phyloP scores from a whole-genome alignment of 64 coral and sea anemone genomes.

The Pocillopora verrucosa region DNA sequence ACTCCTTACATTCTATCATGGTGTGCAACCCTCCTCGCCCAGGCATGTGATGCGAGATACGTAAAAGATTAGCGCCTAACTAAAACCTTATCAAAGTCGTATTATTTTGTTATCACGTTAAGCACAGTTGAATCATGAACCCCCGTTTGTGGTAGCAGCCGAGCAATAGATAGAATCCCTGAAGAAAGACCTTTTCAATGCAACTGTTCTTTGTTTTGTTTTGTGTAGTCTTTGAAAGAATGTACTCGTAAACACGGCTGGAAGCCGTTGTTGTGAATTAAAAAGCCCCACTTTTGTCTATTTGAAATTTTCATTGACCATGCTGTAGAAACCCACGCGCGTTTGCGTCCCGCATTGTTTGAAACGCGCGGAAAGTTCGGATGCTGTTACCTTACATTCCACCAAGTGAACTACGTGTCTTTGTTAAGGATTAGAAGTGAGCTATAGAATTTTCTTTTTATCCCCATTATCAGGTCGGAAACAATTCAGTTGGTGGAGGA shows the following conservation, averaged over 20 bases:
- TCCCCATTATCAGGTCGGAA: constrained; percentile 85
- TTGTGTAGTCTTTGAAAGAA: constrained; percentile 42
- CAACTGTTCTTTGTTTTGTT: constrained; percentile 42
- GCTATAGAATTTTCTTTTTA: constrained; percentile 32
- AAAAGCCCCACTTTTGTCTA: constrained; percentile 38
- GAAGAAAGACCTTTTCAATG: neutral
- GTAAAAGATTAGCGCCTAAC: constrained; percentile 61
- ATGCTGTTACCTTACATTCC: constrained; percentile 9
- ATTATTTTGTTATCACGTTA: constrained; percentile 62
- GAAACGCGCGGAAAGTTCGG: constrained; percentile 10
- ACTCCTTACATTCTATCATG: neutral
- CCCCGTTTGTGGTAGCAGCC: neutral
- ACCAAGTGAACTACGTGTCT: neutral
- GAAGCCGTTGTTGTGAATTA: constrained; percentile 37
- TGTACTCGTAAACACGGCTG: constrained; percentile 43
- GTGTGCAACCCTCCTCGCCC: neutral
- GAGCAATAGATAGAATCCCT: neutral
- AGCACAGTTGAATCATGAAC: neutral
- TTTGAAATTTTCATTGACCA: constrained; percentile 14
- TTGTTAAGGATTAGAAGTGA: constrained; percentile 11
- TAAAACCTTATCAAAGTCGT: constrained; percentile 61
- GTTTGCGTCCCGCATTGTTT: neutral
- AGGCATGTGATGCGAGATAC: constrained; percentile 43
- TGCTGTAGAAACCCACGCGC: constrained; percentile 5
- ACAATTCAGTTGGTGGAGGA: constrained; percentile 78